Percentiles rank a stretch among this genome's conserved stretches.
Conservation (phyloP, 2,113 vertebrate species). For the Cephalopholis sonnerati region DNA sequence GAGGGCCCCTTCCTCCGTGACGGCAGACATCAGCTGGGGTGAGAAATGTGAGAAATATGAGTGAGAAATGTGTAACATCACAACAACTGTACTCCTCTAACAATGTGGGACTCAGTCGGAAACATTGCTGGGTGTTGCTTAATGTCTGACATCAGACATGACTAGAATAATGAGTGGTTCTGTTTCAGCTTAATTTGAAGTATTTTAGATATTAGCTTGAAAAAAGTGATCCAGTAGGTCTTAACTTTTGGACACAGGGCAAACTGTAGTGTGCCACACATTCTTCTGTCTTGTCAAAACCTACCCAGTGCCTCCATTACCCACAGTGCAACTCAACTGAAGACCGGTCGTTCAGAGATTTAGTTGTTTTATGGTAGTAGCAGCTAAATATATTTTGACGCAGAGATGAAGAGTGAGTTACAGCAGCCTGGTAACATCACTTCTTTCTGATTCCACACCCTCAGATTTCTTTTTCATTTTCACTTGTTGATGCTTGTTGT, state of each 20-base stretch:
- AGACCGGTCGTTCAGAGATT: neutral
- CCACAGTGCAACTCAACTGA: neutral
- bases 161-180: too few relatives aligned
- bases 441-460: neutral
- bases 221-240: too few relatives aligned
- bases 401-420: neutral
- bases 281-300: neutral
- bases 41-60: constrained; percentile 7
- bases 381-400: neutral
- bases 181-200: too few relatives aligned
- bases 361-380: neutral
- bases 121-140: too few relatives aligned
- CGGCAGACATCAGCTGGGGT: constrained; percentile 1
- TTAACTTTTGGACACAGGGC: too few relatives aligned
- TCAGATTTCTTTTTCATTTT: neutral
- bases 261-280: too few relatives aligned
- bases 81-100: neutral
- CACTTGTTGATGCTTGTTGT: neutral
- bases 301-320: neutral
- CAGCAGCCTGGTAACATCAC: neutral
- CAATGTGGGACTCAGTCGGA: neutral
- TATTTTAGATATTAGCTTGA: too few relatives aligned
- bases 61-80: neutral
- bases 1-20: neutral
- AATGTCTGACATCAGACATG: too few relatives aligned